Base-by-base conservation (phyloP, 1,140 invertebrate species). In the Tetragnatha versicolor region DNA sequence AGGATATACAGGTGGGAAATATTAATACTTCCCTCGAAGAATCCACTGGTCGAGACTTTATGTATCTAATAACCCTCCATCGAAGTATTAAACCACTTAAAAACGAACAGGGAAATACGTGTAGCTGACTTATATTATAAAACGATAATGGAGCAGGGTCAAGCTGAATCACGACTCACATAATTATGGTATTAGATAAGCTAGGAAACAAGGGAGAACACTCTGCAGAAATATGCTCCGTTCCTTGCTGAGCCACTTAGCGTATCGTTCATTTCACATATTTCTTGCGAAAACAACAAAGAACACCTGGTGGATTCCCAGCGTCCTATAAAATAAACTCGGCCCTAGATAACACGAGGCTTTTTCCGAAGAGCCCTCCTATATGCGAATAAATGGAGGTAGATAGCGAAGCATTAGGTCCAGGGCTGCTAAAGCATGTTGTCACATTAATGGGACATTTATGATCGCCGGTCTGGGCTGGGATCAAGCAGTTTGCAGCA, bases 341-440 rank as follows among this genome's bases (percentile, higher is more conserved):
- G 37, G 27, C 60, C 20, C 22, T 12, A 51, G 22, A 39, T 22
- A 25, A 63, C n/a, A n/a, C n/a, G 29, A n/a, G 2, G 17, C 20
- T 42, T 42, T 42, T 58, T 20, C 2, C 7, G 31, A 1, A 12
- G 35, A 7, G 29, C n/a, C 35, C 35, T 53, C 25, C 17, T 33
- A n/a, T n/a, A n/a, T n/a, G n/a, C n/a, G 29, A 33, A n/a, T 17
- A 5, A n/a, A 6, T 31, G 42, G 37, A 42, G 42, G 42, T 39
- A 66, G 63, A 66, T 66, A 66, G 37, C 20, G 22, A 42, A 66
- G 63, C 63, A 66, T 66, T 66, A 66, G 63, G 29, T 39, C 37
- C 31, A 47, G 33, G 25, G 14, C 12, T 47, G 22, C 39, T 53
- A 53, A 51, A 49, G 37, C 65, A 53, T 69, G 65, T 49, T 69